Evolutionary conservation across 1,140 invertebrate species (phyloP).

Genomic region (Sycobia sp.): DNA sequence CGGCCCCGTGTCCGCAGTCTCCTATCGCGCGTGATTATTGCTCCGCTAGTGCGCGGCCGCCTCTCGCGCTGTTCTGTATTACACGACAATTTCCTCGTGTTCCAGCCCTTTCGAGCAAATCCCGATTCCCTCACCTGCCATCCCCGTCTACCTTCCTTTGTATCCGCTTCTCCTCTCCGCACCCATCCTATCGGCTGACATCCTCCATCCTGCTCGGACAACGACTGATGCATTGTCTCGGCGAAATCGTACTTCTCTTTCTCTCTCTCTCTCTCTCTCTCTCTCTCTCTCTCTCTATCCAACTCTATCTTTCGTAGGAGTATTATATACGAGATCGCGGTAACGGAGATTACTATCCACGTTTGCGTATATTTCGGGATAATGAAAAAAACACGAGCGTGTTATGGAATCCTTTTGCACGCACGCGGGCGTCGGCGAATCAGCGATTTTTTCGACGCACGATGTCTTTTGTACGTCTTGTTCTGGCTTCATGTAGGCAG

Average conservation of each 20-base stretch:
- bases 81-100: slow-evolving; percentile 11
- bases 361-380: slow-evolving; percentile 20
- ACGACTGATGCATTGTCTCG: too few species aligned
- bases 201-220: too few species aligned
- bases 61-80: background rate
- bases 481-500: too few species aligned
- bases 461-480: too few species aligned
- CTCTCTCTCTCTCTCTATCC: background rate
- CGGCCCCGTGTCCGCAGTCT: too few species aligned
- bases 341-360: slow-evolving; percentile 22
- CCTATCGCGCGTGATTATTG: slow-evolving; percentile 5
- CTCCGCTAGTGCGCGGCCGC: background rate
- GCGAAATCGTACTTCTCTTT: background rate
- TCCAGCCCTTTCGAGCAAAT: background rate
- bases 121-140: too few species aligned
- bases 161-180: too few species aligned
- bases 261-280: background rate
- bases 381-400: slow-evolving; percentile 16
- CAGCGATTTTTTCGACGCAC: too few species aligned
- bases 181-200: too few species aligned
- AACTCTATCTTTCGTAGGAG: slow-evolving; percentile 21
- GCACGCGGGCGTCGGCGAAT: background rate
- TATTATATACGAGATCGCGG: too few species aligned
- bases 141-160: too few species aligned
- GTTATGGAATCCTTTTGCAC: slow-evolving; percentile 10